phyloP scores from a whole-genome alignment of 2,888 invertebrate species.

The Plebejus melissa region DNA sequence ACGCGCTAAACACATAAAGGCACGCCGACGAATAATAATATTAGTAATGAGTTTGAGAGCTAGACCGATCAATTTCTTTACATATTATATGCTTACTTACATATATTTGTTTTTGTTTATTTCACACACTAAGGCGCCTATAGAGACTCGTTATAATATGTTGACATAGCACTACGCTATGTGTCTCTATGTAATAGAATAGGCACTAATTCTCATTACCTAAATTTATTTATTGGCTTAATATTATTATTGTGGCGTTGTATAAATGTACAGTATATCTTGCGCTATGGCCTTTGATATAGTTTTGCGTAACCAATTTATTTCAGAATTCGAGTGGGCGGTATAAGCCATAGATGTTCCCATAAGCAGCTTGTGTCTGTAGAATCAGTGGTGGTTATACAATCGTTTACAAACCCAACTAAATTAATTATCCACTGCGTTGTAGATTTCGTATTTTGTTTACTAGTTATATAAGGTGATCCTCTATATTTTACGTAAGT shows the following conservation, averaged over 20 bases:
- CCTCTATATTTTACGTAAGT: background rate
- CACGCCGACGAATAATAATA: too few relatives aligned
- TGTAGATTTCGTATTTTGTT: background rate
- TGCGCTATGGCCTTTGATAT: background rate
- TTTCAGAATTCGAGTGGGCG: slow-evolving; percentile 8
- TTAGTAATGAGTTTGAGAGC: too few relatives aligned
- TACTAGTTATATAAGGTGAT: background rate
- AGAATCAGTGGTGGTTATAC: background rate
- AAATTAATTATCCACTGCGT: slow-evolving; percentile 13
- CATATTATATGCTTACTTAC: too few relatives aligned
- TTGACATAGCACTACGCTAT: background rate
- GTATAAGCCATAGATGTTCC: slow-evolving; percentile 12
- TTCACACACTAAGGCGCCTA: background rate
- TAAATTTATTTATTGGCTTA: background rate
- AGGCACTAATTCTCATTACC: background rate
- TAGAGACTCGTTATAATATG: background rate
- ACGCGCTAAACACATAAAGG: too few relatives aligned
- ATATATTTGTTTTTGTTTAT: too few relatives aligned
- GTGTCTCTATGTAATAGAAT: background rate
- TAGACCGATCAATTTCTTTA: too few relatives aligned
- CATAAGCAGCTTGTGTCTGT: slow-evolving; percentile 11
- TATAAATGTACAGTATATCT: background rate
- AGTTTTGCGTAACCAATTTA: background rate
- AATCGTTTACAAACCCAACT: background rate
- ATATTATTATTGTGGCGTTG: too few relatives aligned